These are phyloP conservation scores for Danio tinwini DNA, from an alignment of 2,797 vertebrate genomes.

Conservation along the genomic window DNA sequence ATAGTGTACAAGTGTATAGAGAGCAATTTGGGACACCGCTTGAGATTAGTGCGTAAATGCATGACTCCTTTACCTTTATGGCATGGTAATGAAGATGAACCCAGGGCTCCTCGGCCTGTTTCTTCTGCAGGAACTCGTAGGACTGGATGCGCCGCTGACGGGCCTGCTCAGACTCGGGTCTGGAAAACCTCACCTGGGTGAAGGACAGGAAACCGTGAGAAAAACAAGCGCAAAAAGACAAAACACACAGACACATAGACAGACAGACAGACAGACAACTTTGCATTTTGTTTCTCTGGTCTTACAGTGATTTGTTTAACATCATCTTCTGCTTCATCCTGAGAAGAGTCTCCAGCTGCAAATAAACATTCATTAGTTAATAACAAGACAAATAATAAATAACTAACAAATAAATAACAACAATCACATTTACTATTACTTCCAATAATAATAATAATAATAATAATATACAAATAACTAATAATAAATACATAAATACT, in stretches of 20 bases:
- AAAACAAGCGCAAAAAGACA: neutral
- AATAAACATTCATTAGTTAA: slow-evolving; percentile 22
- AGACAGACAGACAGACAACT: too few species aligned
- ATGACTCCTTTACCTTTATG: slow-evolving; percentile 76
- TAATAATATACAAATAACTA: too few species aligned
- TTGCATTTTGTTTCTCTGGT: neutral
- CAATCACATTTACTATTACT: too few species aligned
- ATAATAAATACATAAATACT: too few species aligned
- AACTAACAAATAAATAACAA: too few species aligned
- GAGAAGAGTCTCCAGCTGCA: slow-evolving; percentile 96
- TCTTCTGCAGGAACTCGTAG: slow-evolving; percentile 97
- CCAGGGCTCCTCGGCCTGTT: slow-evolving; percentile 97
- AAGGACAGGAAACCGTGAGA: neutral
- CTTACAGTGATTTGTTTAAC: slow-evolving; percentile 95
- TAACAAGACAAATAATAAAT: neutral
- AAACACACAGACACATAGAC: too few species aligned
- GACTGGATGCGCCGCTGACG: slow-evolving; percentile 94
- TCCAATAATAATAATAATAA: too few species aligned
- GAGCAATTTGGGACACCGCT: too few species aligned
- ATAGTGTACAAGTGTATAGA: too few species aligned
- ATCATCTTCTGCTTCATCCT: slow-evolving; percentile 96
- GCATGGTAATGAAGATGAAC: slow-evolving; percentile 89
- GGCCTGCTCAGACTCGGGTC: slow-evolving; percentile 94
- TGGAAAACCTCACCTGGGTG: slow-evolving; percentile 89
- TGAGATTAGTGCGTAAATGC: too few species aligned